phyloP scores from a whole-genome alignment of 2,113 vertebrate species.

The Oenanthe melanoleuca region DNA sequence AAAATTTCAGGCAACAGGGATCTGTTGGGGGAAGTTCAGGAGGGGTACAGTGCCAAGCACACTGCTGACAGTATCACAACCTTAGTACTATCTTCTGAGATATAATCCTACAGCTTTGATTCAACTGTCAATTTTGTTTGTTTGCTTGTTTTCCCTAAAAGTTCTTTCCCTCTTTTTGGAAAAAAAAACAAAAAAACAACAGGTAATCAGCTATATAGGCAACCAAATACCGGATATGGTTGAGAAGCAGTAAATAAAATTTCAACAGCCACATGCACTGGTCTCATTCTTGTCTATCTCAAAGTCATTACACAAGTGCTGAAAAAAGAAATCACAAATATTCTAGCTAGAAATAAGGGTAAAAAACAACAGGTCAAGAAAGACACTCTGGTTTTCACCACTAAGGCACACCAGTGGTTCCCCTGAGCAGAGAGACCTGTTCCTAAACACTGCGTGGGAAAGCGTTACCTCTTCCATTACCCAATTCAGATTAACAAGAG shows the following conservation, averaged over 20 bases:
- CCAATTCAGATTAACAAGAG: background rate
- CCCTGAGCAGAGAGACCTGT: background rate
- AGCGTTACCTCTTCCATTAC: background rate
- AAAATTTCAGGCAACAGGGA: background rate
- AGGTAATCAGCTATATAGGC: background rate
- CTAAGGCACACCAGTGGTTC: background rate
- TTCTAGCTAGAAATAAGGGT: background rate
- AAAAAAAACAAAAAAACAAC: background rate
- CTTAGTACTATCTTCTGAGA: background rate
- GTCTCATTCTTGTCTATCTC: background rate
- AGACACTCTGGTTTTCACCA: background rate
- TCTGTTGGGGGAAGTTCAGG: background rate
- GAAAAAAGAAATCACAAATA: background rate
- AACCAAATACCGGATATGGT: background rate
- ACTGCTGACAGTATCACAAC: background rate
- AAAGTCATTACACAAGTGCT: background rate
- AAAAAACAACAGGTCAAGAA: background rate
- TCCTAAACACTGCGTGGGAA: background rate
- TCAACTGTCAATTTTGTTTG: background rate
- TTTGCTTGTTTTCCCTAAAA: background rate
- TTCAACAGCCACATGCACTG: background rate
- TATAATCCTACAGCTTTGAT: background rate
- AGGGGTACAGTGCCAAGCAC: background rate
- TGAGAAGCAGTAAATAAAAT: background rate
- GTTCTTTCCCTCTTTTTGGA: background rate